Conservation (phyloP, 2,888 invertebrate genomes). For the Lepidocyrtinus sp. region DNA sequence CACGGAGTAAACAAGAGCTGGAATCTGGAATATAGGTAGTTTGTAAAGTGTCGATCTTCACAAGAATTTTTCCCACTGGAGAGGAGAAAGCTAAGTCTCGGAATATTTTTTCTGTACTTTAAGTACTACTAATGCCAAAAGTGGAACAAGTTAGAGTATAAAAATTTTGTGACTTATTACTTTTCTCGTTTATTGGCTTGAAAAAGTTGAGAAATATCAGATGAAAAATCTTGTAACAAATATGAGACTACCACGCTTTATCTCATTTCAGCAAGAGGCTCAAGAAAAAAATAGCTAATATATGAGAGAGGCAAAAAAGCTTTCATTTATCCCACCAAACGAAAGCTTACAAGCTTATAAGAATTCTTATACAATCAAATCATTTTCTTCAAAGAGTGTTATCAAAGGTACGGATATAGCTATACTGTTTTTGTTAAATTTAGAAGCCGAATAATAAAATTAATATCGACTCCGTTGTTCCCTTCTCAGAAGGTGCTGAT, state of each 20-base stretch:
- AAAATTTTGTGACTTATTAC: slow-evolving; percentile 52
- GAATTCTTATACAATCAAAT: no score
- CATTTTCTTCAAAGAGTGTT: no score
- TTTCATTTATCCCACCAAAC: no score
- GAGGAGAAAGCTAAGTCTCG: neutral
- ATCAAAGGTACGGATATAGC: no score
- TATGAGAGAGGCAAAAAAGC: no score
- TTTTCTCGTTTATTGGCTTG: slow-evolving; percentile 43
- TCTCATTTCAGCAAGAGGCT: slow-evolving; percentile 15
- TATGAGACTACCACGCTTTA: slow-evolving; percentile 20
- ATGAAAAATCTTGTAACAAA: slow-evolving; percentile 21
- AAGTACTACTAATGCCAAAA: slow-evolving; percentile 40
- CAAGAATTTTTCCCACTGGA: neutral
- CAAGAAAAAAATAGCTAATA: no score
- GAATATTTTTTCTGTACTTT: slow-evolving; percentile 19
- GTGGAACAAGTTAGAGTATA: slow-evolving; percentile 42
- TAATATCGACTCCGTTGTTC: no score
- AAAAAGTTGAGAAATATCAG: slow-evolving; percentile 29
- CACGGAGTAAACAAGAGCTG: neutral
- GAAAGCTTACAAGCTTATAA: no score
- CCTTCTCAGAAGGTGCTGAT: no score
- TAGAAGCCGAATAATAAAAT: no score
- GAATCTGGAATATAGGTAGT: neutral
- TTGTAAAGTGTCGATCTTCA: neutral
- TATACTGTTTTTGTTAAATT: no score